phyloP scores from a whole-genome alignment of 2,797 vertebrate species.

The Parauchenoglanis ngamensis region DNA sequence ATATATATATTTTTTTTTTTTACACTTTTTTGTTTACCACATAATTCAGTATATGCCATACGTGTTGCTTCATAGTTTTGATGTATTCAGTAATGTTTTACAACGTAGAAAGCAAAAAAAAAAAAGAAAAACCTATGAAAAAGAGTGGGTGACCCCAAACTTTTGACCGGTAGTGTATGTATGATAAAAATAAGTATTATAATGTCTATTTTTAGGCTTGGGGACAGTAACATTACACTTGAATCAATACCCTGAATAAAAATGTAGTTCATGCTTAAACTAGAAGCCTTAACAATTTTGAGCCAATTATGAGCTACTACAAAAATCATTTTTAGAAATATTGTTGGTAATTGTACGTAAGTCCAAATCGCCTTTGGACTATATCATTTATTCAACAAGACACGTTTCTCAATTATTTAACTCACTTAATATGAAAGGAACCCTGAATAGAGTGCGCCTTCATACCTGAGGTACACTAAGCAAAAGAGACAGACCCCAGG shows the following conservation, averaged over 20 bases:
- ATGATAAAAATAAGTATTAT: not conserved
- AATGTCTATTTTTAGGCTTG: not conserved
- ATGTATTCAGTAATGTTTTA: too few species aligned
- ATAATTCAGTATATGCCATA: too few species aligned
- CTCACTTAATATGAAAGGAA: not conserved
- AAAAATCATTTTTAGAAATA: not conserved
- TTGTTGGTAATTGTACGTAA: not conserved
- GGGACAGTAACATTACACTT: not conserved
- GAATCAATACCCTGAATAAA: not conserved
- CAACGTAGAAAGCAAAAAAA: too few species aligned
- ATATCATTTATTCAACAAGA: not conserved
- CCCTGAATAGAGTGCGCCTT: not conserved
- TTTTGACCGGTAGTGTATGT: too few species aligned
- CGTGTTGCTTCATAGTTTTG: too few species aligned
- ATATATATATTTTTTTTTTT: too few species aligned
- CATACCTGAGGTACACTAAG: conserved; percentile 90
- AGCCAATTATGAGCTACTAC: not conserved
- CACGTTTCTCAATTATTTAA: not conserved
- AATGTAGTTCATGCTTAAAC: not conserved
- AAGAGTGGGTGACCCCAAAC: too few species aligned
- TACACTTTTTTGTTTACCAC: too few species aligned
- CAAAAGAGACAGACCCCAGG: conserved; percentile 84
- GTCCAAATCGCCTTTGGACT: not conserved
- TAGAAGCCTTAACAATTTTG: not conserved
- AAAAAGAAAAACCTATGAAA: too few species aligned